These are phyloP conservation scores for Acanthococcus lagerstroemiae DNA, from an alignment of 2,888 invertebrate genomes.

Conservation along the genomic window DNA sequence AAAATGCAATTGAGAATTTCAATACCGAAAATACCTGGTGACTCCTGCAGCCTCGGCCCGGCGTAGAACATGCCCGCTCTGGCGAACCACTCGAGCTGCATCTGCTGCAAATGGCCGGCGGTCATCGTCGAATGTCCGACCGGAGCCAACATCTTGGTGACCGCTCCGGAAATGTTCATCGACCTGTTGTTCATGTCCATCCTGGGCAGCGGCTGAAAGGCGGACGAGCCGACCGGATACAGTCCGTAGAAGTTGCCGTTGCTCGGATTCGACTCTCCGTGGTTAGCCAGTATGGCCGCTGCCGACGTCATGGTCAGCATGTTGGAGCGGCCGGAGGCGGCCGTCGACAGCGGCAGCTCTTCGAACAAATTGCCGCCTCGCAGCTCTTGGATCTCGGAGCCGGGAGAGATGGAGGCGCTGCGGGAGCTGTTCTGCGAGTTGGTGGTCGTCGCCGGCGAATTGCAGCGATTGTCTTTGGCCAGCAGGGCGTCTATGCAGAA, in stretches of 20 bases:
- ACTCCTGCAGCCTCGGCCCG: constrained; percentile 66
- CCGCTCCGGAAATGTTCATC: constrained; percentile 35
- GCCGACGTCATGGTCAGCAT: constrained; percentile 13
- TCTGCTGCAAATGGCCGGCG: constrained; percentile 57
- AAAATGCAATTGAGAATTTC: too few relatives aligned
- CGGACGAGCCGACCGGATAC: constrained; percentile 35
- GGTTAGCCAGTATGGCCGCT: constrained; percentile 13
- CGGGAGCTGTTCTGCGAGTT: constrained; percentile 28
- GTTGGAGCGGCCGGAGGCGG: constrained; percentile 5
- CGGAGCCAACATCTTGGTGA: constrained; percentile 31
- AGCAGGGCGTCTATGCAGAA: constrained; percentile 85
- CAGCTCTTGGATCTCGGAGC: constrained; percentile 57
- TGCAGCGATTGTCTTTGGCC: constrained; percentile 43
- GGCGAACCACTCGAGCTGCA: constrained; percentile 82
- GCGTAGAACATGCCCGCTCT: constrained; percentile 80
- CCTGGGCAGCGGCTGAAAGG: constrained; percentile 32
- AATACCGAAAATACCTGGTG: constrained; percentile 68
- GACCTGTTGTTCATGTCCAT: constrained; percentile 24
- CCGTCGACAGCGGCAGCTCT: constrained; percentile 2
- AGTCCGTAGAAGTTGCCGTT: constrained; percentile 14
- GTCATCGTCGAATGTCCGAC: constrained; percentile 34
- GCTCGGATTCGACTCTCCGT: not conserved
- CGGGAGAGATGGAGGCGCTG: constrained; percentile 73
- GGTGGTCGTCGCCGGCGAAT: constrained; percentile 2
- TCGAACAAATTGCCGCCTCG: constrained; percentile 35